A percentile compares a stretch with the other conserved stretches of the same genome.
Evolutionary conservation across 1,140 invertebrate species (phyloP).

Genomic region (Camponotus floridanus): DNA sequence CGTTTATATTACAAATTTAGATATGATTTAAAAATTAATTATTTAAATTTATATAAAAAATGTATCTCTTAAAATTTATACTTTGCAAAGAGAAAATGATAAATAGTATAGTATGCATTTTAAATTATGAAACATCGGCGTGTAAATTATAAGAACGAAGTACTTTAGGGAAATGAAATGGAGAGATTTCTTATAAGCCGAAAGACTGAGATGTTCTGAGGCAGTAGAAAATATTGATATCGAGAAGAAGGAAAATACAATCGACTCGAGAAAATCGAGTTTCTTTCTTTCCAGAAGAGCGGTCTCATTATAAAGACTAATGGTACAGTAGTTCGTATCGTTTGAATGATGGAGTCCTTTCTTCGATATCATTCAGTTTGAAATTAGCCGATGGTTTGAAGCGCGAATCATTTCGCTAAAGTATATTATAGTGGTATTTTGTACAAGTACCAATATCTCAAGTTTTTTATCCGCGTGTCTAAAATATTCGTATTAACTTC

Average conservation of each 20-base stretch:
- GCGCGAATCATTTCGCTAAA: constrained; percentile 15
- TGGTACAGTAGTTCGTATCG: constrained; percentile 18
- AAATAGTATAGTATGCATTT: not conserved
- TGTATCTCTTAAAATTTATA: not conserved
- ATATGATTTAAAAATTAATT: not conserved
- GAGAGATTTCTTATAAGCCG: constrained; percentile 48
- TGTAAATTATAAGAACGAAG: constrained; percentile 44
- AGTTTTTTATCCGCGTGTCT: not conserved
- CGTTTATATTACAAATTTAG: not conserved
- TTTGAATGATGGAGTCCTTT: constrained; percentile 14
- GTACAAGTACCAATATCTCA: not conserved
- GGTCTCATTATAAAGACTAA: constrained; percentile 57
- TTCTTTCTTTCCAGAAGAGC: constrained; percentile 11
- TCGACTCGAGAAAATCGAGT: constrained; percentile 25
- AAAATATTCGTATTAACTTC: not conserved
- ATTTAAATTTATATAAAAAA: not conserved
- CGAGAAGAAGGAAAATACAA: constrained; percentile 45
- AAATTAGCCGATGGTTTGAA: not conserved
- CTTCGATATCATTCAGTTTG: not conserved
- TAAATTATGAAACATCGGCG: constrained; percentile 5
- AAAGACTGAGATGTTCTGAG: constrained; percentile 30
- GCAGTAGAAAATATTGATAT: constrained; percentile 52
- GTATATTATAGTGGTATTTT: not conserved
- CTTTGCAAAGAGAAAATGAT: not conserved
- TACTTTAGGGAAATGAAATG: constrained; percentile 33